phyloP scores from a whole-genome alignment of 2,888 invertebrate genomes.

The Drosophila anomalata region DNA sequence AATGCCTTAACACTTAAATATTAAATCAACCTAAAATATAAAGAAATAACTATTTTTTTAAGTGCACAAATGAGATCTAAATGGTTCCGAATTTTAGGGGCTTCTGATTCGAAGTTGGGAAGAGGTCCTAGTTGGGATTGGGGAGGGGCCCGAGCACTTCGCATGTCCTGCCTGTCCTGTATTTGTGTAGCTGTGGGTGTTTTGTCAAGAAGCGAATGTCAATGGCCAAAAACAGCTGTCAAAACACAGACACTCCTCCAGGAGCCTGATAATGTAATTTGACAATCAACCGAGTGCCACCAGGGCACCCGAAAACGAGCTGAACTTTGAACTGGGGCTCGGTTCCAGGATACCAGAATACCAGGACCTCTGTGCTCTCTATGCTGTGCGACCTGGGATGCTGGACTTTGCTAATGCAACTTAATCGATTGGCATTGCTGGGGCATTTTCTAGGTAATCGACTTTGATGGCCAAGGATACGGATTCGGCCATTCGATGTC shows the following conservation, averaged over 20 bases:
- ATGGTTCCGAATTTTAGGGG: neutral
- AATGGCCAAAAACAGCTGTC: slow-evolving; percentile 75
- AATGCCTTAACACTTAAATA: neutral
- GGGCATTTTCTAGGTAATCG: slow-evolving; percentile 75
- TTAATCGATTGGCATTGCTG: slow-evolving; percentile 73
- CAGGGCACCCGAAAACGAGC: slow-evolving; percentile 39
- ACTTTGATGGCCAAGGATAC: slow-evolving; percentile 63
- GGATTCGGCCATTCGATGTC: slow-evolving; percentile 4
- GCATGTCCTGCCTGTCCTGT: neutral
- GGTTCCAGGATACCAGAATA: neutral
- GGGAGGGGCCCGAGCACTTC: neutral
- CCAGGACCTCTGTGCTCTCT: neutral
- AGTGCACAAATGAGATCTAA: slow-evolving; percentile 1
- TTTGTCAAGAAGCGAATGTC: slow-evolving; percentile 66
- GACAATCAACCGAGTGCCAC: slow-evolving; percentile 66
- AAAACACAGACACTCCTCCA: slow-evolving; percentile 66
- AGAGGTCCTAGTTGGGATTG: too few species aligned
- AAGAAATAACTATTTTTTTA: neutral
- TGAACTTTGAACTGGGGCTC: slow-evolving; percentile 18
- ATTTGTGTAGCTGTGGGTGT: slow-evolving; percentile 22
- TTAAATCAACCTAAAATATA: neutral
- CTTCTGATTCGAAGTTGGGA: neutral
- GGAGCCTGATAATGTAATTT: slow-evolving; percentile 74
- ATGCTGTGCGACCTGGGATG: slow-evolving; percentile 11
- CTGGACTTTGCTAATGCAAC: slow-evolving; percentile 51